A percentile compares a stretch with the other conserved stretches of the same genome.
These are phyloP conservation scores for Allolobophora icterica DNA, from an alignment of 2,888 invertebrate genomes.

Conservation along the genomic window DNA sequence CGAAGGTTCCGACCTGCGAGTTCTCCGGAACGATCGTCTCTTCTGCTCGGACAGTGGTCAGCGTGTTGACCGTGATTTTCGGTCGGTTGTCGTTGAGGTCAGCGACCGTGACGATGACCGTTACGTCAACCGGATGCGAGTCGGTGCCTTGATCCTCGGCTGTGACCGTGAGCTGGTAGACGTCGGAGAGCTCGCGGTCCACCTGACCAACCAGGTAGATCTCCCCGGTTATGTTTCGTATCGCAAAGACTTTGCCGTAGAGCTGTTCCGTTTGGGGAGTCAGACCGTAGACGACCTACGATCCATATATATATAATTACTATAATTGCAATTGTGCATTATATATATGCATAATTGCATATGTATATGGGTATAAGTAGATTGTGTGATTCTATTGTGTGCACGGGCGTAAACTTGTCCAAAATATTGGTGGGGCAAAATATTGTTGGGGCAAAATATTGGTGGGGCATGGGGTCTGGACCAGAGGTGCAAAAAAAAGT, in stretches of 20 bases:
- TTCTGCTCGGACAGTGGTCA: slow-evolving; percentile 34
- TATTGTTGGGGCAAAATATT: too few relatives aligned
- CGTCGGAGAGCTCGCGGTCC: slow-evolving; percentile 38
- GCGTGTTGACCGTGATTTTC: slow-evolving; percentile 40
- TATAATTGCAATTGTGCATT: neutral
- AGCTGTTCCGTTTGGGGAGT: slow-evolving; percentile 37
- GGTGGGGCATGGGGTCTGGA: too few relatives aligned
- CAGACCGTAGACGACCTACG: slow-evolving; percentile 41
- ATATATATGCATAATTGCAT: neutral
- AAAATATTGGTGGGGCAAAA: too few relatives aligned
- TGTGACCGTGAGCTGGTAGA: slow-evolving; percentile 44
- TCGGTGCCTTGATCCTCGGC: slow-evolving; percentile 42
- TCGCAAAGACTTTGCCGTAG: slow-evolving; percentile 44
- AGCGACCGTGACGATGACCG: slow-evolving; percentile 40
- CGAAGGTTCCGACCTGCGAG: slow-evolving; percentile 39
- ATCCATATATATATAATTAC: neutral
- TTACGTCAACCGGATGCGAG: slow-evolving; percentile 40
- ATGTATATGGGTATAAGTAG: too few relatives aligned
- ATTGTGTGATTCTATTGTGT: too few relatives aligned
- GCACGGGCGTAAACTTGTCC: too few relatives aligned
- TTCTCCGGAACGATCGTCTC: slow-evolving; percentile 43
- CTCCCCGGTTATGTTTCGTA: slow-evolving; percentile 42
- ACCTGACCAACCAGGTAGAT: slow-evolving; percentile 34
- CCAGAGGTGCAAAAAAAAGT: too few relatives aligned
- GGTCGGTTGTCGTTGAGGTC: slow-evolving; percentile 48